Percentiles rank a stretch among this genome's conserved stretches.
Evolutionary conservation across 2,113 vertebrate genomes (phyloP).

Genomic region (Triplophysa rosa): DNA sequence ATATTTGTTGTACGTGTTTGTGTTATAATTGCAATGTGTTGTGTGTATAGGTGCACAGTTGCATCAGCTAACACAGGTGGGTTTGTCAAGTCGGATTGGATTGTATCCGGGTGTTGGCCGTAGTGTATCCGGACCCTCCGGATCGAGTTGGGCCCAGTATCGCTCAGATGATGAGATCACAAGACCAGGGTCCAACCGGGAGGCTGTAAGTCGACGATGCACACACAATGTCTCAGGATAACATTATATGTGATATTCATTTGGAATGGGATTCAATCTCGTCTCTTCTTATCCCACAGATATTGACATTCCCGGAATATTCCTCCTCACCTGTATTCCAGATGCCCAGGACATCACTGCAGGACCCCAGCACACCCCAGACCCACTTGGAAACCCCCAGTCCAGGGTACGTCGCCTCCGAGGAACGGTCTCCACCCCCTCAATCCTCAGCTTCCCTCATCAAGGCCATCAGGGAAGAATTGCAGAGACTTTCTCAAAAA

Average conservation of each 20-base stretch:
- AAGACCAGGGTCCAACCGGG: constrained; percentile 76
- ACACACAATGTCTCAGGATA: background rate
- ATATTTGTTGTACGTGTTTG: background rate
- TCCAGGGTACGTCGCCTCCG: constrained; percentile 83
- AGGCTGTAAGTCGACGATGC: constrained; percentile 80
- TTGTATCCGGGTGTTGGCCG: constrained; percentile 83
- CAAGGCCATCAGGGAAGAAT: constrained; percentile 97
- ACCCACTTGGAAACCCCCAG: constrained; percentile 81
- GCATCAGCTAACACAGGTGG: constrained; percentile 95
- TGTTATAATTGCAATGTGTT: constrained; percentile 18
- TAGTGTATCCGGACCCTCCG: constrained; percentile 84
- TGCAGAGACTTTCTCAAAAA: constrained; percentile 94
- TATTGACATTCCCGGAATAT: constrained; percentile 87
- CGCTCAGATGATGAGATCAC: constrained; percentile 81
- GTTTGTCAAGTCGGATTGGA: constrained; percentile 89
- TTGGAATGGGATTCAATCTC: too few species aligned
- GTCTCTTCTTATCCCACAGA: constrained; percentile 69
- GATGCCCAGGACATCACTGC: constrained; percentile 86
- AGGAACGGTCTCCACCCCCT: constrained; percentile 84
- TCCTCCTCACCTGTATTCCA: constrained; percentile 89
- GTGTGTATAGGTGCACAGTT: constrained; percentile 85
- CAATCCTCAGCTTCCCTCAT: constrained; percentile 96
- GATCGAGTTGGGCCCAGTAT: constrained; percentile 86
- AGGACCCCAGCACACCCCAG: constrained; percentile 85
- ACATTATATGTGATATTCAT: too few species aligned